Conservation (phyloP, 2,888 invertebrate species). For the Noctua fimbriata region DNA sequence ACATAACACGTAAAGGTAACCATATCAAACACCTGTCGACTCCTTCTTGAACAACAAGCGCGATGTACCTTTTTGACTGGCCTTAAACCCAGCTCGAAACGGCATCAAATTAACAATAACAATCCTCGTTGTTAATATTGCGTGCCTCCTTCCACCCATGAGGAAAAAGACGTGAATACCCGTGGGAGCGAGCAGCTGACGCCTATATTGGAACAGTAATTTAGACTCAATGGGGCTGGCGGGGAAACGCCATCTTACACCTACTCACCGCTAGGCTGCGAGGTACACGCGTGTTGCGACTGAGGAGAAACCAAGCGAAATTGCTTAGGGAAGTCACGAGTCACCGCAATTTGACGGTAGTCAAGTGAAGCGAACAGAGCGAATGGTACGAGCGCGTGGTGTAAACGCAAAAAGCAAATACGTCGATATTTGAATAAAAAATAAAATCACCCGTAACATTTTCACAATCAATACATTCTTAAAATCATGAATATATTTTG, state of each 20-base stretch:
- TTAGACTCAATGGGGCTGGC: constrained; percentile 8
- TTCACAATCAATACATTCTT: too few species aligned
- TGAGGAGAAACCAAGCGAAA: too few species aligned
- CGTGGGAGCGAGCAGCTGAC: constrained; percentile 8
- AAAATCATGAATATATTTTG: not conserved
- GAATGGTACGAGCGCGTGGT: not conserved
- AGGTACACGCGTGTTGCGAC: not conserved
- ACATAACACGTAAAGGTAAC: not conserved
- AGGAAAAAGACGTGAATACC: constrained; percentile 2
- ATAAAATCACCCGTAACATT: not conserved
- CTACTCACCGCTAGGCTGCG: not conserved
- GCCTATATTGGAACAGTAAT: constrained; percentile 9
- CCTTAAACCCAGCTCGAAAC: not conserved
- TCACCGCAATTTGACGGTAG: not conserved
- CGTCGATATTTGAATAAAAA: not conserved
- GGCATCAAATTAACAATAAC: constrained; percentile 1
- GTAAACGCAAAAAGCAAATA: not conserved
- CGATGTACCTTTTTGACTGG: not conserved
- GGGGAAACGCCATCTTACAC: constrained; percentile 8
- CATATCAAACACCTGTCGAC: not conserved
- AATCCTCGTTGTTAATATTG: not conserved
- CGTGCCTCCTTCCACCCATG: not conserved
- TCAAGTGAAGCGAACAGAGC: not conserved
- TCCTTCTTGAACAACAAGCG: not conserved
- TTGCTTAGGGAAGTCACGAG: not conserved